Evolutionary conservation across 2,113 vertebrate genomes (phyloP).

Genomic region (Proteles cristata): DNA sequence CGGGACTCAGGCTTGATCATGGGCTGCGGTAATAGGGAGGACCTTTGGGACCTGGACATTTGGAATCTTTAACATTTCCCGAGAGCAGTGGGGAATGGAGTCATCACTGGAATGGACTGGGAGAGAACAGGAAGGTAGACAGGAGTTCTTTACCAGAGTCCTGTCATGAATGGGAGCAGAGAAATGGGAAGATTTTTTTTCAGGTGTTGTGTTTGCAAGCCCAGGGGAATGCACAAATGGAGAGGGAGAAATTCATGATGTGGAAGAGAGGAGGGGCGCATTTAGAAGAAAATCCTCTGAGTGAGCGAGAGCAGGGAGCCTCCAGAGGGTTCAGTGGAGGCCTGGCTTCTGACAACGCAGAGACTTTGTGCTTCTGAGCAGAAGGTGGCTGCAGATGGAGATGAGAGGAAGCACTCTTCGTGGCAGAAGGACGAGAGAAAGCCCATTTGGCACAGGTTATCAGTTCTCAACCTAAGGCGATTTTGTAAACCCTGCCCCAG

Average conservation of each 20-base stretch:
- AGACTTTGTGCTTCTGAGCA: background rate
- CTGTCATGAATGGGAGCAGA: background rate
- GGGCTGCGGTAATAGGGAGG: background rate
- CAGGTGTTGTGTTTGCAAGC: background rate
- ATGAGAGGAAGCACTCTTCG: rapidly evolving
- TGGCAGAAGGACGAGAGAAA: background rate
- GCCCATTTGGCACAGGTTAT: rapidly evolving
- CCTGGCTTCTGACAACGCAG: background rate
- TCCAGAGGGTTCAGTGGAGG: background rate
- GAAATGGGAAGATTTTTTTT: background rate
- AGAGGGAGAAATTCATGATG: background rate
- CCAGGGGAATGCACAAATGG: background rate
- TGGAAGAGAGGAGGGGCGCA: background rate
- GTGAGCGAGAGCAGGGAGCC: background rate
- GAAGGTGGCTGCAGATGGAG: background rate
- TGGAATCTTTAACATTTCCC: background rate
- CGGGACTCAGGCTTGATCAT: background rate
- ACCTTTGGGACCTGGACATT: background rate
- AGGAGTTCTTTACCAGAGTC: background rate
- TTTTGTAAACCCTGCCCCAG: background rate
- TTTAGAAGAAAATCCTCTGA: background rate
- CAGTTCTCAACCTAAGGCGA: background rate
- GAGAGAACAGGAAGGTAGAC: background rate
- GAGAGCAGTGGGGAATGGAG: background rate
- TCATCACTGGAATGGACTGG: background rate